Evolutionary conservation across 2,113 vertebrate genomes (phyloP), one percentile per base, ranked within the genome.

Genomic region (Camelus dromedarius): DNA sequence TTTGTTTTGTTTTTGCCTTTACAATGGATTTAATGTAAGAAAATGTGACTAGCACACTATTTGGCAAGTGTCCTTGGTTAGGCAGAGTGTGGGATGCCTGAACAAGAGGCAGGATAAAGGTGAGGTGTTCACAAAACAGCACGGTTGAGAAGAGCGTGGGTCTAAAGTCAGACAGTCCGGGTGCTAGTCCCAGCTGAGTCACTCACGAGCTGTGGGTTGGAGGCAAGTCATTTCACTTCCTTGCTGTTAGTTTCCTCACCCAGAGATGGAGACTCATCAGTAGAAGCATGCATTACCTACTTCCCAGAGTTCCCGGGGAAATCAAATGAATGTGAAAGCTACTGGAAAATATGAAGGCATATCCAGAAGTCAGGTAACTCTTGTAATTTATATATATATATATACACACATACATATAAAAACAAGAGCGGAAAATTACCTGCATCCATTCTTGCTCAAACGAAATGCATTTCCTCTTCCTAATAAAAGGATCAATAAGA

Each of bases 251-350:
- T 83, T 70, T 90, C 81, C 72, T 88, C 32, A 19, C 42, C 54
- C n/a, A 82, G 13, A 91, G 60, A 83, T 22, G 35, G 72, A 91
- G 93, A 92, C 62, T 85, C 76, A 82, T 30, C 79, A 46, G 69
- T 66, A 82, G 77, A 56, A 81, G 30, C 24, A 67, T 83, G 52
- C 26, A 82, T 89, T 62, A 24, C 24, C 28, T 77, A 42, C 50
- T 42, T 70, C 19, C 46, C 20, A 10, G 50, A 48, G 18, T 72
- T 67, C 60, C n/a, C 50, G 30, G 30, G 69, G 38, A 42, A 62
- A 83, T 30, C 32, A 35, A 77, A 75, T 0, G 20, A n/a, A 66
- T 11, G 9, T 32, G 58, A 60, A 77, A 64, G 46, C 38, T 38
- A 28, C 19, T 46, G 32, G 56, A 69, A 86, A 52, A 82, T 15